A percentile compares a stretch with the other conserved stretches of the same genome.
Conservation (phyloP, 92 coral and sea anemone species). For the Porites evermanni region DNA sequence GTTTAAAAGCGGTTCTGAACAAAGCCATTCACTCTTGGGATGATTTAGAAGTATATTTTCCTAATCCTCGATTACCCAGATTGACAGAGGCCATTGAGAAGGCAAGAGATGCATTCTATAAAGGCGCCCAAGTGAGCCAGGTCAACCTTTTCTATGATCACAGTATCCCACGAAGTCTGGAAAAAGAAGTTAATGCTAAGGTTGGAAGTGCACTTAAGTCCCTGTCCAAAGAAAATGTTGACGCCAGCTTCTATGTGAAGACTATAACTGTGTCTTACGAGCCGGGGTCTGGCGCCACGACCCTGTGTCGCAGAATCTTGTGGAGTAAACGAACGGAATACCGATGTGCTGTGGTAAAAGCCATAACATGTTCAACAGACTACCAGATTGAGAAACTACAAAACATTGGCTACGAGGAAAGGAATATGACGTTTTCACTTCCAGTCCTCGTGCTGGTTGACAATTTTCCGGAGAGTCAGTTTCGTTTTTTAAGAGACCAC, state of each 20-base stretch:
- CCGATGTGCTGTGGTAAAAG: slow-evolving; percentile 69
- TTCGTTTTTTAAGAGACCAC: slow-evolving; percentile 15
- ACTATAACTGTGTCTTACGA: slow-evolving; percentile 53
- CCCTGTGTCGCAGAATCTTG: slow-evolving; percentile 59
- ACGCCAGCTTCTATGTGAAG: slow-evolving; percentile 12
- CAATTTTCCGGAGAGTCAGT: slow-evolving; percentile 40
- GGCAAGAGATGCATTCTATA: slow-evolving; percentile 35
- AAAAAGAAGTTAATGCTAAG: slow-evolving; percentile 14
- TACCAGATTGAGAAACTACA: slow-evolving; percentile 42
- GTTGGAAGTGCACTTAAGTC: slow-evolving; percentile 12
- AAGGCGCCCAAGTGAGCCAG: slow-evolving; percentile 11
- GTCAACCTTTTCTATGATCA: slow-evolving; percentile 49
- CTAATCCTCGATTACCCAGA: slow-evolving; percentile 51
- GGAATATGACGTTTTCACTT: neutral
- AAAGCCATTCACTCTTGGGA: slow-evolving; percentile 64
- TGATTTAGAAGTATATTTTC: slow-evolving; percentile 71
- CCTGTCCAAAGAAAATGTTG: too few relatives aligned
- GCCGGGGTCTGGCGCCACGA: slow-evolving; percentile 65
- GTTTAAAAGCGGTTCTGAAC: slow-evolving; percentile 48
- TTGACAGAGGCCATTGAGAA: slow-evolving; percentile 21
- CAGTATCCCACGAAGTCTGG: slow-evolving; percentile 41
- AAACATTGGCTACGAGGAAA: slow-evolving; percentile 12
- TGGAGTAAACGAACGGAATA: slow-evolving; percentile 44
- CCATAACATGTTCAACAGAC: slow-evolving; percentile 38
- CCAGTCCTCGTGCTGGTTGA: slow-evolving; percentile 54